Conservation (phyloP, 2,888 invertebrate genomes). For the Ecliptopera silaceata region DNA sequence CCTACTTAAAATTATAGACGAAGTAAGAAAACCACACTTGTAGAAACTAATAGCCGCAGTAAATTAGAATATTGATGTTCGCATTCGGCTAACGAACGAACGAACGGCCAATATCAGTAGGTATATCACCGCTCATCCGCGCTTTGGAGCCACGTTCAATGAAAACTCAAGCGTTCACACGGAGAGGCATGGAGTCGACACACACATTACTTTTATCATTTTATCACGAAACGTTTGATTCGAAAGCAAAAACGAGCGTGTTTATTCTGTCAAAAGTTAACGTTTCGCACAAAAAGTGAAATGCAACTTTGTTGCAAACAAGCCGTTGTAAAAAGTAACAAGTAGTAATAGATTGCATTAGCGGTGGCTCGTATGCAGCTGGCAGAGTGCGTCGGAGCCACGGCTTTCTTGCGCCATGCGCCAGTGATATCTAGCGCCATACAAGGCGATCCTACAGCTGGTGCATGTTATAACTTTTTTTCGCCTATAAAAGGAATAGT, state of each 20-base stretch:
- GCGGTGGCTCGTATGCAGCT: not conserved
- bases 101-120: conserved; percentile 75
- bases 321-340: conserved; percentile 16
- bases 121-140: conserved; percentile 75
- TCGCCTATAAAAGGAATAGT: conserved; percentile 47
- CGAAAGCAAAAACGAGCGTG: conserved; percentile 1
- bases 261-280: conserved; percentile 39
- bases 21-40: conserved; percentile 36
- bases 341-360: not conserved
- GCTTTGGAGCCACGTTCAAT: conserved; percentile 64
- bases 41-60: conserved; percentile 56
- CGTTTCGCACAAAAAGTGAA: conserved; percentile 34
- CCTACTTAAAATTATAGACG: conserved; percentile 22
- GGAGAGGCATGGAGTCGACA: conserved; percentile 54
- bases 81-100: conserved; percentile 72
- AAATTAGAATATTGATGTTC: conserved; percentile 73
- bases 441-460: conserved; percentile 47
- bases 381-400: not conserved
- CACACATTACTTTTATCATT: not conserved
- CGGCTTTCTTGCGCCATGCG: conserved; percentile 30
- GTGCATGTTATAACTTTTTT: conserved; percentile 53
- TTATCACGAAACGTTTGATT: not conserved
- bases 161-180: conserved; percentile 57
- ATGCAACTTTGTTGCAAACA: conserved; percentile 13
- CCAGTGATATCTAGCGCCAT: conserved; percentile 42